Conservation (phyloP, 2,113 vertebrate genomes). For the Muntiacus muntjak region DNA sequence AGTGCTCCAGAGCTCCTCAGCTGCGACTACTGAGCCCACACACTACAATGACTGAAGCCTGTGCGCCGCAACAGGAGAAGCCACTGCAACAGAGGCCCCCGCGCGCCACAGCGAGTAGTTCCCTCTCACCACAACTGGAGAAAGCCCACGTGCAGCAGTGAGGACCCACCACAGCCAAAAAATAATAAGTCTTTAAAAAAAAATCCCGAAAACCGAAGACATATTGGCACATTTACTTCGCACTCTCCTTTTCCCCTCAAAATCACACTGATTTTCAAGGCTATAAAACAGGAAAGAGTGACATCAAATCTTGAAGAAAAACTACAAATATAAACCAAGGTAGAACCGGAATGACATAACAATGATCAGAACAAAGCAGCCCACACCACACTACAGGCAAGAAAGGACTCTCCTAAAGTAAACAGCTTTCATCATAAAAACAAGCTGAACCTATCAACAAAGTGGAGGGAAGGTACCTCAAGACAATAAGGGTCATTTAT, state of each 20-base stretch:
- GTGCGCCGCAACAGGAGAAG: not conserved
- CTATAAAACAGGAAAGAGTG: not conserved
- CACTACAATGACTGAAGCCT: not conserved
- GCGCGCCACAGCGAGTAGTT: not conserved
- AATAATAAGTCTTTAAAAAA: not conserved
- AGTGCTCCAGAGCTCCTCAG: not conserved
- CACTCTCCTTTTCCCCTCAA: not conserved
- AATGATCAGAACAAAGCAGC: not conserved
- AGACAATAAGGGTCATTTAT: not conserved
- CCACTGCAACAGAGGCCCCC: not conserved
- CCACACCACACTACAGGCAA: not conserved
- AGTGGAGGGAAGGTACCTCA: not conserved
- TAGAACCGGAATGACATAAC: not conserved
- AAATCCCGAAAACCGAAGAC: not conserved
- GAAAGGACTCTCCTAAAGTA: not conserved
- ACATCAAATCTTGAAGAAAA: not conserved
- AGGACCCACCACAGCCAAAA: not conserved
- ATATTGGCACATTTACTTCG: not conserved
- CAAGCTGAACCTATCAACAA: not conserved
- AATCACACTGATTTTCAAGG: not conserved
- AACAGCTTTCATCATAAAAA: not conserved
- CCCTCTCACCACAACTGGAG: not conserved
- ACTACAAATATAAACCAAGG: not conserved
- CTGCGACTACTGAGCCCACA: not conserved
- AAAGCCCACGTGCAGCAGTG: not conserved